A percentile compares a stretch with the other conserved stretches of the same genome.
Conservation (phyloP, 2,797 vertebrate species). For the Artibeus lituratus region DNA sequence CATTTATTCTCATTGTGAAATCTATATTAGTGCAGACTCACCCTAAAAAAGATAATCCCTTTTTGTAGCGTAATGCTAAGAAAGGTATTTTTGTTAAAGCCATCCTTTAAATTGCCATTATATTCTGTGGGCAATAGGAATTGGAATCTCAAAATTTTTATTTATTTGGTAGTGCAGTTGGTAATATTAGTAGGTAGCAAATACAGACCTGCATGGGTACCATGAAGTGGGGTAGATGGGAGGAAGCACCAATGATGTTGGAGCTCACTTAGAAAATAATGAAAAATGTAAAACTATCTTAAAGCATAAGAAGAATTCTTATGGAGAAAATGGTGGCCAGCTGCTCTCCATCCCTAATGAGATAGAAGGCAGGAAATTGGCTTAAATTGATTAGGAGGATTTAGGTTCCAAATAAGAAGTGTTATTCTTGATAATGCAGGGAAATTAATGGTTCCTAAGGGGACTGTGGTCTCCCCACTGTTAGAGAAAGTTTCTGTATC, state of each 20-base stretch:
- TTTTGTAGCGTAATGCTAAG: neutral
- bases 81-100: neutral
- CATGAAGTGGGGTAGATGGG: neutral
- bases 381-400: constrained; percentile 23
- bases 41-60: neutral
- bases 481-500: too few relatives aligned
- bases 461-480: too few relatives aligned
- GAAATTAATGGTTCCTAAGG: too few relatives aligned
- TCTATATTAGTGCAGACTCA: neutral
- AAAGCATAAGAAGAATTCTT: constrained; percentile 37
- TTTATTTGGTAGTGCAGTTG: neutral
- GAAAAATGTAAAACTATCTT: neutral
- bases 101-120: constrained; percentile 8
- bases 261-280: neutral
- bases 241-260: neutral
- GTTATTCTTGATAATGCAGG: too few relatives aligned
- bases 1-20: neutral
- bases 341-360: constrained; percentile 43
- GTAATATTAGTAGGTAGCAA: neutral
- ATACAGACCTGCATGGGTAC: neutral
- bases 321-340: constrained; percentile 20
- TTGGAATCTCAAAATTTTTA: neutral
- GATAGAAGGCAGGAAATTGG: neutral
- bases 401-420: too few relatives aligned
- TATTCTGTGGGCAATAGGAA: neutral